Conservation (phyloP, 2,797 vertebrate genomes). For the Apogon talboti region DNA sequence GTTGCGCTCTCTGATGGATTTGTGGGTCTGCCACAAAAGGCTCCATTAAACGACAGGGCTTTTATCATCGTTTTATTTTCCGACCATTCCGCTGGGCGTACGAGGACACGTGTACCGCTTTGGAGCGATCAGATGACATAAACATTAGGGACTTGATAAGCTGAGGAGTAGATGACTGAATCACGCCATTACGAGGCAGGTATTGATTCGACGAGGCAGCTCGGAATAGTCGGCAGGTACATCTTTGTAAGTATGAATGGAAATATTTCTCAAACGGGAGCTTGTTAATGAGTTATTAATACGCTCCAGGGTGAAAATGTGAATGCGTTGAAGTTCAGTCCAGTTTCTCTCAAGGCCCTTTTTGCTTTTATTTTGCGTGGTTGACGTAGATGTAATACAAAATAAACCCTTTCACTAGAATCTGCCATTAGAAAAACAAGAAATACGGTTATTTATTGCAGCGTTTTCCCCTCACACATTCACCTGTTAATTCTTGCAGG, state of each 20-base stretch:
- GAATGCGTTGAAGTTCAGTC: neutral
- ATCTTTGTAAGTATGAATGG: neutral
- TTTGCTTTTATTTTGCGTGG: neutral
- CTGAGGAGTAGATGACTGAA: conserved; percentile 20
- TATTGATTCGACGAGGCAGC: conserved; percentile 10
- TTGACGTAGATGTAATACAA: neutral
- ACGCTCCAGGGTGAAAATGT: conserved; percentile 2
- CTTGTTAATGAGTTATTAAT: neutral
- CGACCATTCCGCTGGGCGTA: conserved; percentile 18
- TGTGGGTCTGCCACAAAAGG: conserved; percentile 79
- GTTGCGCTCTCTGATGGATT: conserved; percentile 77
- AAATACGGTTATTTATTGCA: too few relatives aligned
- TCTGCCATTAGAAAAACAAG: neutral
- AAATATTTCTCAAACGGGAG: conserved; percentile 6
- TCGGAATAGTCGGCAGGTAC: neutral
- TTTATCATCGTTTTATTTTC: conserved; percentile 75
- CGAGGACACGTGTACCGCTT: conserved; percentile 26
- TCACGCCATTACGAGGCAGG: conserved; percentile 14
- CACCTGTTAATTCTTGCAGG: too few relatives aligned
- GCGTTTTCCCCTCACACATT: too few relatives aligned
- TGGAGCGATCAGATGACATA: conserved; percentile 22
- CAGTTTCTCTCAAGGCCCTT: neutral
- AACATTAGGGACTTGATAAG: conserved; percentile 39
- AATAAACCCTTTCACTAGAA: neutral
- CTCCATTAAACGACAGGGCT: conserved; percentile 79